Conservation (phyloP, 2,797 vertebrate genomes). For the Spinibarbus caldwelli region DNA sequence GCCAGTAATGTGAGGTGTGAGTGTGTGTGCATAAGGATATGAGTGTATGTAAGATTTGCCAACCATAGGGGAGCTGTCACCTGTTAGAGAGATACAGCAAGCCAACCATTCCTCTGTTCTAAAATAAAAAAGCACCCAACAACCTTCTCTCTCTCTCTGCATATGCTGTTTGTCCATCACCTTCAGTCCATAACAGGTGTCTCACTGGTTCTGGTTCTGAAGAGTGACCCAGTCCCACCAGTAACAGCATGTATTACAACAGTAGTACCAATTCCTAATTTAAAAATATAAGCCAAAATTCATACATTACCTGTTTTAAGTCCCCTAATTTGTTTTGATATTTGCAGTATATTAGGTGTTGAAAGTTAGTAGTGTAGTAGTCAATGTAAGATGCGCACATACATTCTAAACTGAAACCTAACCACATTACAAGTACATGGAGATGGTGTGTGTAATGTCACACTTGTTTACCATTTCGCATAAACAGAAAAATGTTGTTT, state of each 20-base stretch:
- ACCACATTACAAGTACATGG: slow-evolving; percentile 13
- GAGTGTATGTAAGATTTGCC: slow-evolving; percentile 65
- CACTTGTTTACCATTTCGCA: slow-evolving; percentile 49
- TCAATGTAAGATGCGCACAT: neutral
- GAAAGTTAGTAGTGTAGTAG: neutral
- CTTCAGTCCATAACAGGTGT: slow-evolving; percentile 45
- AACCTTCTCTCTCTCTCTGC: slow-evolving; percentile 50
- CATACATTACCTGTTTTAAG: neutral
- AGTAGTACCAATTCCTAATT: neutral
- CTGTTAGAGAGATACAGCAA: slow-evolving; percentile 77
- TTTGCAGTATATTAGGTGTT: neutral
- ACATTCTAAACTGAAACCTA: slow-evolving; percentile 10
- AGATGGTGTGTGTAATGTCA: slow-evolving; percentile 38
- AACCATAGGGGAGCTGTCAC: slow-evolving; percentile 72
- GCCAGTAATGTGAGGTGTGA: slow-evolving; percentile 50
- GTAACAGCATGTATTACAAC: neutral
- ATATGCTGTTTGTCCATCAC: slow-evolving; percentile 53
- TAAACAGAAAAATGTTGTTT: slow-evolving; percentile 39
- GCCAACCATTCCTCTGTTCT: slow-evolving; percentile 79
- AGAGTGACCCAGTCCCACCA: neutral
- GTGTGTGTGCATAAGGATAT: slow-evolving; percentile 51
- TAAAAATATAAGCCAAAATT: neutral
- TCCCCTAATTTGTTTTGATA: neutral
- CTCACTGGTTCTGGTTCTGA: slow-evolving; percentile 14
- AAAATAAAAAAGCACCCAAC: slow-evolving; percentile 71